Evolutionary conservation across 2,113 vertebrate species (phyloP), one percentile per base, ranked within the genome.

Genomic region (Catagonus wagneri): DNA sequence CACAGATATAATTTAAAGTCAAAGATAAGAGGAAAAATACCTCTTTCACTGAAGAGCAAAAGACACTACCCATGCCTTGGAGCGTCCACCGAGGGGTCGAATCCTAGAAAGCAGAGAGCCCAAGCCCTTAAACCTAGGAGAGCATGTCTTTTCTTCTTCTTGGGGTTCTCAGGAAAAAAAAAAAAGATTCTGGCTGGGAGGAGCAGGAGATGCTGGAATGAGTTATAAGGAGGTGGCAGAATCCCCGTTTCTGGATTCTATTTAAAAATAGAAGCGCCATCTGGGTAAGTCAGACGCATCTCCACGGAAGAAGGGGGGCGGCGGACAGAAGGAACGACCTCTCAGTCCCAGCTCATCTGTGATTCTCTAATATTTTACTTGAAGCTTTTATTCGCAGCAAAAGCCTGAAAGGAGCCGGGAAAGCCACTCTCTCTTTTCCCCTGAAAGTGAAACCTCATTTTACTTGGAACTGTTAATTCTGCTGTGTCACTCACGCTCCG

Each of bases 231-330:
- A 97, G 94, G 92, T 97, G 97, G 95, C 13, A 97, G 95, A 95
- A 89, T 90, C 96, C 97, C 90, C 95, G 90, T 97, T 94, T 97
- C 92, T 86, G 94, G 95, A 95, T 84, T 84, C 79, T 92, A 79
- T 97, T 96, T 97, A 97, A 97, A 98, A 98, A 97, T 93, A 97
- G 96, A 95, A 89, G 90, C 87, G 94, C 96, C 97, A 97, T 96
- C 96, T 97, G 96, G 96, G 96, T 95, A 93, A 85, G 74, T 96
- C 93, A 86, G 96, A 96, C 32, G 68, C 50, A 96, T 81, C 93
- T 94, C 91, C 83, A 92, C 6, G 34, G 80, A 63, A 71, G 92
- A 65, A 76, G 79, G 86, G 89, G 85, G 76, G 39, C 36, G 29
- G 36, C 17, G 22, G 32, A 32, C 60, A 89, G 88, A 58, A 36